Conservation (phyloP, 2,797 vertebrate species). For the Poecilia wingei region DNA sequence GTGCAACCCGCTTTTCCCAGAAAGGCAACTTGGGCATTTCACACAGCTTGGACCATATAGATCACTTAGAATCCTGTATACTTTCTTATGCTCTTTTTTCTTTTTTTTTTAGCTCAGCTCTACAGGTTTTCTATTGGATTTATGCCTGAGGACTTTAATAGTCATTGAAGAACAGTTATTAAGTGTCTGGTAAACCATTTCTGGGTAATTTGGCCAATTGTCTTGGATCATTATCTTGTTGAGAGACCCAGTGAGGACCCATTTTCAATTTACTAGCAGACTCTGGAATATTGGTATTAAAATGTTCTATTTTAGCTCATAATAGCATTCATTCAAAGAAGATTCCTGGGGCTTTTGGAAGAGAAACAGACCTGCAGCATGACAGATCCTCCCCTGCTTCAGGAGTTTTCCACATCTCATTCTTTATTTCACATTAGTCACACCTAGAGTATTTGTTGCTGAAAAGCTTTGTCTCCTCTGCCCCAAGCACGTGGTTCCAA, state of each 20-base stretch:
- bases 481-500: background rate
- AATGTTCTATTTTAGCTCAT: background rate
- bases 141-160: background rate
- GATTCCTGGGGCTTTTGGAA: background rate
- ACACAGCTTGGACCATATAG: background rate
- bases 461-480: background rate
- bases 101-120: background rate
- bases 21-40: background rate
- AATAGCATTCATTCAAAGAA: background rate
- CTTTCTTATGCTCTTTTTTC: background rate
- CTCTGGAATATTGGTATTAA: background rate
- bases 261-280: no score
- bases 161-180: background rate
- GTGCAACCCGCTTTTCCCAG: background rate
- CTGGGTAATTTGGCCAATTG: background rate
- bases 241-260: background rate
- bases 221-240: background rate
- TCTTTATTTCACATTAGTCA: background rate
- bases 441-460: background rate
- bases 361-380: background rate
- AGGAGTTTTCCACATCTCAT: background rate
- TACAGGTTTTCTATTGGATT: background rate
- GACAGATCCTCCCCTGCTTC: background rate
- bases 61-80: background rate
- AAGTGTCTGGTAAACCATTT: background rate